These are phyloP conservation scores for Macropus fuliginosus DNA, from an alignment of 2,797 vertebrate species.

Conservation along the genomic window DNA sequence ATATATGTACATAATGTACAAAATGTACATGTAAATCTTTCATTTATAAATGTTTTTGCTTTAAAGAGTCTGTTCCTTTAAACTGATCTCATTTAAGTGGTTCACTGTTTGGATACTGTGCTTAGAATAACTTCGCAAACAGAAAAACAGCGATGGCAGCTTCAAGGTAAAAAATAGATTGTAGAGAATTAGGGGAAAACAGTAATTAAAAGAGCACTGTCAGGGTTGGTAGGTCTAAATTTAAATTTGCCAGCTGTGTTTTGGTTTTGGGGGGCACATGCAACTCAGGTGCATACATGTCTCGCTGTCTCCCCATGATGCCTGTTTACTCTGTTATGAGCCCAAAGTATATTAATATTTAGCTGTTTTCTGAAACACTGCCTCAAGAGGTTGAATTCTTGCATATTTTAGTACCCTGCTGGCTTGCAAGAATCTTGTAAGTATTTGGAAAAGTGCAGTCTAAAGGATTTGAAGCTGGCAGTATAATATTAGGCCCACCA, in stretches of 20 bases:
- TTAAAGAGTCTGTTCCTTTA: constrained; percentile 46
- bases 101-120: constrained; percentile 53
- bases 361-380: not conserved
- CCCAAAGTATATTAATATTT: not conserved
- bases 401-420: not conserved
- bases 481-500: not conserved
- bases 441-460: not conserved
- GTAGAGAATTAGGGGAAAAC: constrained; percentile 47
- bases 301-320: not conserved
- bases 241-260: constrained; percentile 55
- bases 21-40: constrained; percentile 11
- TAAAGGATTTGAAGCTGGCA: not conserved
- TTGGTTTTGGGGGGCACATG: constrained; percentile 24
- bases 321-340: not conserved
- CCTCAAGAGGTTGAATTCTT: not conserved
- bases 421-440: not conserved
- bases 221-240: constrained; percentile 54
- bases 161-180: constrained; percentile 24
- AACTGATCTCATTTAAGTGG: constrained; percentile 23
- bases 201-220: constrained; percentile 56
- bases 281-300: constrained; percentile 1
- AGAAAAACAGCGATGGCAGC: constrained; percentile 53
- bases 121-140: constrained; percentile 52
- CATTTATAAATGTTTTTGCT: not conserved
- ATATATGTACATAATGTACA: not conserved